These are phyloP conservation scores for Lophura nycthemera DNA, from an alignment of 2,113 vertebrate species.

Conservation along the genomic window DNA sequence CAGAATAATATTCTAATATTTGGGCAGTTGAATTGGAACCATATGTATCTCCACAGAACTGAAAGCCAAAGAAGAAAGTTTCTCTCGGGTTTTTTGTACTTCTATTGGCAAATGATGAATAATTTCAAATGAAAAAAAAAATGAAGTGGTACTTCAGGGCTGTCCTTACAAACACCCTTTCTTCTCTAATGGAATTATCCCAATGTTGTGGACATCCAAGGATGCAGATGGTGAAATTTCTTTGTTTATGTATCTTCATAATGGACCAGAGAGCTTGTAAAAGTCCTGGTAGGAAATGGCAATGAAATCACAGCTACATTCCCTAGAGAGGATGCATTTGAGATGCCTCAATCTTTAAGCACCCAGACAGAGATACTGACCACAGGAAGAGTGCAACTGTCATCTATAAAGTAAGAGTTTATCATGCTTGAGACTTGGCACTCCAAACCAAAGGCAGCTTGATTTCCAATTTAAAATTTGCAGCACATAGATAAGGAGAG, in stretches of 20 bases:
- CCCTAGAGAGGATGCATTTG: background rate
- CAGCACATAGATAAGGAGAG: background rate
- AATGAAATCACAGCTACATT: background rate
- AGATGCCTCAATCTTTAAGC: background rate
- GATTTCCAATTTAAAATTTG: background rate
- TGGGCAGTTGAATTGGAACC: constrained; percentile 21
- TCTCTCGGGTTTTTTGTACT: background rate
- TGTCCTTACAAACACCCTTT: background rate
- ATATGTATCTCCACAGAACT: background rate
- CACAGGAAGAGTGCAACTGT: background rate
- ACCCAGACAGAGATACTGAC: background rate
- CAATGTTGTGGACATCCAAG: fast-evolving
- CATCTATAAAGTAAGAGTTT: background rate
- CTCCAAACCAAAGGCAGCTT: background rate
- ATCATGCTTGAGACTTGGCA: background rate
- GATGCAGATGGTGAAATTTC: background rate
- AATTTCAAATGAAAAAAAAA: background rate
- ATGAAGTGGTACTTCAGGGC: background rate
- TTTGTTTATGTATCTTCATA: background rate
- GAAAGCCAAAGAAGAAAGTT: background rate
- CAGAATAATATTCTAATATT: constrained; percentile 16
- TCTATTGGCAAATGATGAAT: background rate
- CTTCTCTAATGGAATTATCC: background rate
- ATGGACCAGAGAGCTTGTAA: background rate
- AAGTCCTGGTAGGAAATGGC: background rate